Evolutionary conservation across 2,113 vertebrate genomes (phyloP).

Genomic region (human (Homo sapiens)): GRCh38 chrX:54977501-54978000

Average conservation of each 20-base stretch:
- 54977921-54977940: neutral
- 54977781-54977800: neutral
- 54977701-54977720: neutral
- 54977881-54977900: neutral
- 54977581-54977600: neutral
- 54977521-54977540: neutral
- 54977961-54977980: neutral
- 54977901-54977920: neutral
- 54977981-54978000: neutral
- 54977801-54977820: neutral
- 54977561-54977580: neutral
- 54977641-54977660: neutral
- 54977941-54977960: neutral
- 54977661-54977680: neutral
- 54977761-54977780: neutral
- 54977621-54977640: neutral
- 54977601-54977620: neutral
- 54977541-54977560: neutral
- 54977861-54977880: neutral
- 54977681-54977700: neutral
- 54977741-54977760: neutral
- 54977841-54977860: neutral
- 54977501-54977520: neutral
- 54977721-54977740: neutral
- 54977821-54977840: neutral